phyloP scores from a whole-genome alignment of 2,888 invertebrate genomes.

The Campopleginae sp. region DNA sequence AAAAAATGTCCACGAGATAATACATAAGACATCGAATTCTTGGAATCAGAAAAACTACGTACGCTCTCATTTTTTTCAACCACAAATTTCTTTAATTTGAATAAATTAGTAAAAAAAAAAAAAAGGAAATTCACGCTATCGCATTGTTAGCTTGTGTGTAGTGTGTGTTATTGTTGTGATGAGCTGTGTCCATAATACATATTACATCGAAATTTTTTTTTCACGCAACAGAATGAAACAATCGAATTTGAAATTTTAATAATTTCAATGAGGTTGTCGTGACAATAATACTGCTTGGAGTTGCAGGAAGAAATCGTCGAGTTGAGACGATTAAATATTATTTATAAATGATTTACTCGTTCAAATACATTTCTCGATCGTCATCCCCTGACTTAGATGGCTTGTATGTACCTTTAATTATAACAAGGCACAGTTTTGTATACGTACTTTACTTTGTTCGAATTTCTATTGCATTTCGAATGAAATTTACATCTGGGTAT shows the following conservation, averaged over 20 bases:
- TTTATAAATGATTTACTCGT: conserved; percentile 16
- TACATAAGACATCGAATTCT: conserved; percentile 17
- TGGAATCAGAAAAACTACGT: conserved; percentile 19
- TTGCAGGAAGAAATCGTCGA: neutral
- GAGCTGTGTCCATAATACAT: conserved; percentile 51
- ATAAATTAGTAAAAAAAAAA: conserved; percentile 41
- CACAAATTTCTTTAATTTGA: conserved; percentile 18
- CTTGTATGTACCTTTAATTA: conserved; percentile 47
- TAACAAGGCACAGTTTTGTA: conserved; percentile 48
- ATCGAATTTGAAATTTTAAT: neutral
- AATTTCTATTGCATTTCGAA: conserved; percentile 23
- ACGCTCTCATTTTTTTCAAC: conserved; percentile 52
- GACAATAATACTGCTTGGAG: neutral
- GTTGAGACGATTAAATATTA: neutral
- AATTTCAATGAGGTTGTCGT: neutral
- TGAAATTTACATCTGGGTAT: neutral
- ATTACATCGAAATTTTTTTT: conserved; percentile 18
- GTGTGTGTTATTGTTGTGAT: conserved; percentile 55
- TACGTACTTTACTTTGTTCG: conserved; percentile 40
- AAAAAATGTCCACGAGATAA: conserved; percentile 25
- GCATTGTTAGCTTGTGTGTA: conserved; percentile 59
- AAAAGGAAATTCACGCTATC: conserved; percentile 46
- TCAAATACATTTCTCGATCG: conserved; percentile 26
- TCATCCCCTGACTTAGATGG: conserved; percentile 29
- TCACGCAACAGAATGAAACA: no score